Percentiles rank a stretch among this genome's conserved stretches.
phyloP scores from a whole-genome alignment of 2,888 invertebrate genomes.

The Malacosoma neustria region DNA sequence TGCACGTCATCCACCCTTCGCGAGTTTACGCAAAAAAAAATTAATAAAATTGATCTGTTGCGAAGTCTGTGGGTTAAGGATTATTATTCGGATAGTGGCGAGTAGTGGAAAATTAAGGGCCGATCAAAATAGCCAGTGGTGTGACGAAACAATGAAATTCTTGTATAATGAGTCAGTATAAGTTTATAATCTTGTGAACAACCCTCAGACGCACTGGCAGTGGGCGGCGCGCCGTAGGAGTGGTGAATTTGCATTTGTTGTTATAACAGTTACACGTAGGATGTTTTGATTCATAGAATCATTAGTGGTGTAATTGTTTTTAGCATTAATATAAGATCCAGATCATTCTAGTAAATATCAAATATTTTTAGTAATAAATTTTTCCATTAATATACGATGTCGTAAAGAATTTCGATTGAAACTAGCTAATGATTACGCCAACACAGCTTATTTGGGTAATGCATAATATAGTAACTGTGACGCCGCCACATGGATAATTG shows the following conservation, averaged over 20 bases:
- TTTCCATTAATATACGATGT: too few relatives aligned
- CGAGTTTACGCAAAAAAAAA: slow-evolving; percentile 41
- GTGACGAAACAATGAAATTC: slow-evolving; percentile 3
- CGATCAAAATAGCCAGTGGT: slow-evolving; percentile 26
- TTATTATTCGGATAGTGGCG: slow-evolving; percentile 31
- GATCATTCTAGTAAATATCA: neutral
- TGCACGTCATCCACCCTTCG: slow-evolving; percentile 53
- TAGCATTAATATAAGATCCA: neutral
- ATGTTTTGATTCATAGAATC: slow-evolving; percentile 14
- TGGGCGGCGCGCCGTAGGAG: slow-evolving; percentile 17
- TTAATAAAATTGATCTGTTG: slow-evolving; percentile 36
- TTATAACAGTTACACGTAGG: slow-evolving; percentile 11
- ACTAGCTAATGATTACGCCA: too few relatives aligned
- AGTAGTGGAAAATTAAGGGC: slow-evolving; percentile 24
- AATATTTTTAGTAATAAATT: too few relatives aligned
- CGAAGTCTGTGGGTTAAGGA: slow-evolving; percentile 64
- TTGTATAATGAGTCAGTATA: slow-evolving; percentile 18
- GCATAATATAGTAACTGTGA: too few relatives aligned
- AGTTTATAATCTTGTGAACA: slow-evolving; percentile 13
- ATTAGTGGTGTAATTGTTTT: neutral
- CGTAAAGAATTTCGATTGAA: too few relatives aligned
- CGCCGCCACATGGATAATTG: too few relatives aligned
- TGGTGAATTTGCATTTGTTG: slow-evolving; percentile 15
- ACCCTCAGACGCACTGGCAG: slow-evolving; percentile 15
- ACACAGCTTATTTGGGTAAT: too few relatives aligned